phyloP scores from a whole-genome alignment of 2,888 invertebrate genomes.

The Lutraria lutraria region DNA sequence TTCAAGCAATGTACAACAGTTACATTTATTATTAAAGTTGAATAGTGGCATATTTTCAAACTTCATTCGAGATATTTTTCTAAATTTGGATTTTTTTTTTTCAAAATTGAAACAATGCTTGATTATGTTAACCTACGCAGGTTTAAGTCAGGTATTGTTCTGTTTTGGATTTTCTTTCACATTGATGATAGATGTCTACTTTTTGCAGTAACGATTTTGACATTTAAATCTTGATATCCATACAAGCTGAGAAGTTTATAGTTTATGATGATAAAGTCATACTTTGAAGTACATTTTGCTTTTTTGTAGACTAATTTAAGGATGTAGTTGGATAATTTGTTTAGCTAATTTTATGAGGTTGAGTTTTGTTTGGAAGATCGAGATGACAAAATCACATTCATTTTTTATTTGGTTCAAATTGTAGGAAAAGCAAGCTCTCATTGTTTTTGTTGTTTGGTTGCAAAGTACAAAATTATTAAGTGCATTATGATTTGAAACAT shows the following conservation, averaged over 20 bases:
- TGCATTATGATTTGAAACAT: too few species aligned
- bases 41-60: not conserved
- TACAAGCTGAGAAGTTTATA: not conserved
- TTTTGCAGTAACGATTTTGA: not conserved
- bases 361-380: not conserved
- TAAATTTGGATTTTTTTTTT: not conserved
- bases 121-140: not conserved
- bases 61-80: not conserved
- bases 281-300: not conserved
- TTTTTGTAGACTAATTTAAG: not conserved
- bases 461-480: too few species aligned
- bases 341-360: not conserved
- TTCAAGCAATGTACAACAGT: not conserved
- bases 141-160: not conserved
- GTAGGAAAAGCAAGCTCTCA: too few species aligned
- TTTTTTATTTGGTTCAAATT: too few species aligned
- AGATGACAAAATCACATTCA: not conserved
- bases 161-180: not conserved
- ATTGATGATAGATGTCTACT: conserved; percentile 2
- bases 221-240: not conserved
- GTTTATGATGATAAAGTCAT: not conserved
- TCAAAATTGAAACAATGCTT: conserved; percentile 10
- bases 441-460: too few species aligned
- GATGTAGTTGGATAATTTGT: not conserved
- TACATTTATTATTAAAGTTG: not conserved